These are phyloP conservation scores for Adineta ricciae DNA, from an alignment of 2,888 invertebrate genomes.

Conservation along the genomic window DNA sequence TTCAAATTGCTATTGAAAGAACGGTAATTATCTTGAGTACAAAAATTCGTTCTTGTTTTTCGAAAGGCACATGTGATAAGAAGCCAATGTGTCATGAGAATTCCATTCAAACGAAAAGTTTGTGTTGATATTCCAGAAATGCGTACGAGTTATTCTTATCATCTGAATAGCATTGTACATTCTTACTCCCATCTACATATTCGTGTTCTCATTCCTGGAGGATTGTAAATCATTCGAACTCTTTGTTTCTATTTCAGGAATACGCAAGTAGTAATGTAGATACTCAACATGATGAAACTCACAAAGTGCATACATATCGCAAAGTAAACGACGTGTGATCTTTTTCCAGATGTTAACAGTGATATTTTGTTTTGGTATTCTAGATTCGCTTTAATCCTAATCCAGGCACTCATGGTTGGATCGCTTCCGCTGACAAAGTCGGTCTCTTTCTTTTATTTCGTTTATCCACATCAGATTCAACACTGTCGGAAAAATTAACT, in stretches of 20 bases:
- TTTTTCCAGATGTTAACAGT: background rate
- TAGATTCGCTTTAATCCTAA: conserved; percentile 18
- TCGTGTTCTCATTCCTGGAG: too few relatives aligned
- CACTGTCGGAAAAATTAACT: conserved; percentile 9
- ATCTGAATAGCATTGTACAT: too few relatives aligned
- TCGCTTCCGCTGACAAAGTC: conserved; percentile 16
- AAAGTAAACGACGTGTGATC: background rate
- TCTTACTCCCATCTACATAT: too few relatives aligned
- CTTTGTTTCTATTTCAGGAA: background rate
- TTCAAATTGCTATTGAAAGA: conserved; percentile 14
- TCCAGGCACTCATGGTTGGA: conserved; percentile 17
- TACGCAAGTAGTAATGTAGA: conserved; percentile 5
- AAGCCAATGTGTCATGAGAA: too few relatives aligned
- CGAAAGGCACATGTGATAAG: too few relatives aligned
- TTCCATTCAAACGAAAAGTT: too few relatives aligned
- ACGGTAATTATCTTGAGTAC: background rate
- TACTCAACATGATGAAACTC: conserved; percentile 16
- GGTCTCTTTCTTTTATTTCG: conserved; percentile 17
- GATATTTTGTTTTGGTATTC: too few relatives aligned
- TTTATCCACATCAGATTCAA: conserved; percentile 7
- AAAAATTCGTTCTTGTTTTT: too few relatives aligned
- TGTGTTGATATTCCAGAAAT: too few relatives aligned
- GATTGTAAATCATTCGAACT: too few relatives aligned
- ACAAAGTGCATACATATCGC: conserved; percentile 17
- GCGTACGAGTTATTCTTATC: too few relatives aligned